A percentile compares a stretch with the other conserved stretches of the same genome.
Evolutionary conservation across 1,140 invertebrate genomes (phyloP).

Genomic region (Atopsyche davidsoni): DNA sequence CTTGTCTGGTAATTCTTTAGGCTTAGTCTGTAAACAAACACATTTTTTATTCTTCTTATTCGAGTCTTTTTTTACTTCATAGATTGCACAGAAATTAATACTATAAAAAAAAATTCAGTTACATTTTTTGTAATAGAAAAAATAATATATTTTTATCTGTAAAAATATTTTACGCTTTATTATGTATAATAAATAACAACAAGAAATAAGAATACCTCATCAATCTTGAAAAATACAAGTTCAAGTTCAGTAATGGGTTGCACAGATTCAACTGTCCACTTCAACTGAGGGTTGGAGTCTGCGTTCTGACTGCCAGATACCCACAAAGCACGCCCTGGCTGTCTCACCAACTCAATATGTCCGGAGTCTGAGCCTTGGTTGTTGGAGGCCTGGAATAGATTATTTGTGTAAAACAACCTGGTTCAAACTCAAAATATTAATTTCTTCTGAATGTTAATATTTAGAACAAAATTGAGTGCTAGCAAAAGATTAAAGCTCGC

Average conservation of each 20-base stretch:
- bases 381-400: conserved; percentile 21
- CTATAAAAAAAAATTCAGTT: neutral
- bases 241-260: conserved; percentile 25
- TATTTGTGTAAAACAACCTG: no score
- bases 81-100: neutral
- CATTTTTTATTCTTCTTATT: neutral
- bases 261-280: conserved; percentile 23
- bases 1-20: conserved; percentile 1
- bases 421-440: conserved; percentile 3
- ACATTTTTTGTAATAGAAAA: neutral
- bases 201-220: conserved; percentile 21
- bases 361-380: conserved; percentile 7
- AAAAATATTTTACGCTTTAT: no score
- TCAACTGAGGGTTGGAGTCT: conserved; percentile 9
- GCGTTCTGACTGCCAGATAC: conserved; percentile 9
- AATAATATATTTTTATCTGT: no score
- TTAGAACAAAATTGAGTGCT: no score
- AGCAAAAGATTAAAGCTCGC: no score
- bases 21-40: conserved; percentile 17
- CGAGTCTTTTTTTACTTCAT: neutral
- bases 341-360: conserved; percentile 5
- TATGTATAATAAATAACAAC: no score
- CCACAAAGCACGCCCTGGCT: conserved; percentile 20
- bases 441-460: neutral
- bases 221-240: conserved; percentile 24